Base-by-base conservation (phyloP, 2,797 vertebrate species). In the Leptatherina wallacei region DNA sequence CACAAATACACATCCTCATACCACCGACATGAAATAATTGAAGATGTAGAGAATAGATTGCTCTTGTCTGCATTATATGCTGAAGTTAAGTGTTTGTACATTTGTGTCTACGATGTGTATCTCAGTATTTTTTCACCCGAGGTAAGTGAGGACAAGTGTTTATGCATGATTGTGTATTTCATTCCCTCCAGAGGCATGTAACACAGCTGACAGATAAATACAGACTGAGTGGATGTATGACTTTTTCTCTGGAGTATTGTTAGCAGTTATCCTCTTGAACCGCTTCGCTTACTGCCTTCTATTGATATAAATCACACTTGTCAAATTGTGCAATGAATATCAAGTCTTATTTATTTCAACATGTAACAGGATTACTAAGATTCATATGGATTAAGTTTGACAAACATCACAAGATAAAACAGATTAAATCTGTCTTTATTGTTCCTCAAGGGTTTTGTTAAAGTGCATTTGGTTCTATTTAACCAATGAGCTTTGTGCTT, bases 191-290 rank as follows among this genome's bases (percentile, higher is more conserved):
- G 78, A 80, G 76, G 59, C 64, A 51, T 59, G 52, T 13, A 16
- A 54, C 9, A 1, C 66, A 72, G 77, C 81, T 67, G 77, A 86
- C 77, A 85, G 81, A 88, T 86, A 73, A 83, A 85, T 63, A 81
- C 73, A 80, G 73, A 77, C 75, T 69, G 72, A 80, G 69, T 57
- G 49, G 35, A 61, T 73, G 59, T 80, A 61, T 59, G 60, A 56
- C 47, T 83, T 52, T 78, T 81, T 69, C 83, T 87, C 85, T 22
- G 6, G 88, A 85, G 83, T 52, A 81, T 71, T 86, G 87, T 87
- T 74, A 75, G 58, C 62, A 63, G 59, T 78, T 81, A 77, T 86
- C 75, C 63, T 71, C 69, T 82, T 81, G 36, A 83, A 88, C 75
- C 2, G 22, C 71, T 76, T 77, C 65, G 77, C 73, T 82, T 82